A percentile compares a stretch with the other conserved stretches of the same genome.
Evolutionary conservation across 2,888 invertebrate genomes (phyloP).

Genomic region (Octonoba sinensis): DNA sequence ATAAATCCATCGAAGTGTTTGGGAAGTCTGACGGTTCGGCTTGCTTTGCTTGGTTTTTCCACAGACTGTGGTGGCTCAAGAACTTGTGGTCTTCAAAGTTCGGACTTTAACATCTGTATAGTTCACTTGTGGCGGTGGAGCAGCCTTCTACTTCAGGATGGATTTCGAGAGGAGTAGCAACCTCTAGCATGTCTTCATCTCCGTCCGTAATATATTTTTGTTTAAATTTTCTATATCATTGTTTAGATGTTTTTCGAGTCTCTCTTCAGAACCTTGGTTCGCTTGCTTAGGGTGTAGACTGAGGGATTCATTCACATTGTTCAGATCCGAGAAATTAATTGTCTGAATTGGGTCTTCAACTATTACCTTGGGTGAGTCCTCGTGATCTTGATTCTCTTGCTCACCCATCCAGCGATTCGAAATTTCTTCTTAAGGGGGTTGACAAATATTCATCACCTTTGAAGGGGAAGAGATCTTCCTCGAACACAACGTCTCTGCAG

Average conservation of each 20-base stretch:
- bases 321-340: neutral
- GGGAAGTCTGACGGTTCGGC: neutral
- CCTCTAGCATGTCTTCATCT: too few relatives aligned
- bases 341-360: neutral
- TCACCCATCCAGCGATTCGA: too few relatives aligned
- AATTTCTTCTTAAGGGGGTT: neutral
- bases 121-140: too few relatives aligned
- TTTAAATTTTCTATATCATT: too few relatives aligned
- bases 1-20: neutral
- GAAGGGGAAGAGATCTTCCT: slow-evolving; percentile 24
- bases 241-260: too few relatives aligned
- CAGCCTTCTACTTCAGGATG: too few relatives aligned
- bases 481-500: slow-evolving; percentile 17
- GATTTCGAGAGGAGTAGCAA: too few relatives aligned
- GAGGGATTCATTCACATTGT: neutral
- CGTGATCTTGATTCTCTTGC: neutral
- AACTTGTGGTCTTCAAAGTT: neutral
- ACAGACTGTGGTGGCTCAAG: neutral
- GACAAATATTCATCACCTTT: neutral
- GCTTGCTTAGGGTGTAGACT: neutral
- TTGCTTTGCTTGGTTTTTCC: neutral
- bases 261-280: neutral
- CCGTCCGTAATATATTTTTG: too few relatives aligned
- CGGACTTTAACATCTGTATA: too few relatives aligned
- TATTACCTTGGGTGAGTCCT: too few relatives aligned